These are phyloP conservation scores for Leptura quadrifasciata DNA, from an alignment of 2,888 invertebrate species.

Conservation along the genomic window DNA sequence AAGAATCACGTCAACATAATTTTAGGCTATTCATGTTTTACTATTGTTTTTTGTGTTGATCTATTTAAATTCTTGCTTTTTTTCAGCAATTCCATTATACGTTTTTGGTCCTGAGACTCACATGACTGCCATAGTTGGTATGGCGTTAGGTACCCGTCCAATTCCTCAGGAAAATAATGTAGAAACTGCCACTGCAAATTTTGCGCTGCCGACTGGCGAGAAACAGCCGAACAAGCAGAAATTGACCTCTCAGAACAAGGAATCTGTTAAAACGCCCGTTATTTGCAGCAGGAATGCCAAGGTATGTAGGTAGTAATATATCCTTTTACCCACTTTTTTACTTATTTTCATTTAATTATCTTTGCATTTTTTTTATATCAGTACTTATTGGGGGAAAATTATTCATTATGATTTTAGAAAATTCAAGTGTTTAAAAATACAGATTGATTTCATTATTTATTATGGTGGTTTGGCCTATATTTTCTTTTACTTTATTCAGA, in stretches of 20 bases:
- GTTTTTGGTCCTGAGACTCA: conserved; percentile 99
- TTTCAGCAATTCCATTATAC: conserved; percentile 91
- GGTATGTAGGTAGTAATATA: conserved; percentile 49
- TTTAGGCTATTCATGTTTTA: too few relatives aligned
- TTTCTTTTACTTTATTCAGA: conserved; percentile 16
- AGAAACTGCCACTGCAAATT: conserved; percentile 92
- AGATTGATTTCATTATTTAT: neutral
- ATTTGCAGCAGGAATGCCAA: conserved; percentile 43
- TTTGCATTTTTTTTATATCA: neutral
- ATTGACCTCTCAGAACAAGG: conserved; percentile 42
- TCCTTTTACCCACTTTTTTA: neutral
- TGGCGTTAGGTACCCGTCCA: conserved; percentile 93
- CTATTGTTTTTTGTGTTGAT: neutral
- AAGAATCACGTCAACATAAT: too few relatives aligned
- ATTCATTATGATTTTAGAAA: neutral
- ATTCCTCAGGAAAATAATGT: conserved; percentile 82
- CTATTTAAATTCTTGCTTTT: too few relatives aligned
- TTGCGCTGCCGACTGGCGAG: conserved; percentile 85
- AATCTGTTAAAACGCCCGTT: conserved; percentile 27
- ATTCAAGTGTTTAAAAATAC: too few relatives aligned
- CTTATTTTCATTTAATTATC: conserved; percentile 14
- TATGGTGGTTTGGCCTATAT: conserved; percentile 50
- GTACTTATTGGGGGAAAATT: neutral
- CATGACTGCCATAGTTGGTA: conserved; percentile 99
- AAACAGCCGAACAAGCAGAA: conserved; percentile 71